Conservation (phyloP, 2,113 vertebrate species). For the Benthochromis sp. region DNA sequence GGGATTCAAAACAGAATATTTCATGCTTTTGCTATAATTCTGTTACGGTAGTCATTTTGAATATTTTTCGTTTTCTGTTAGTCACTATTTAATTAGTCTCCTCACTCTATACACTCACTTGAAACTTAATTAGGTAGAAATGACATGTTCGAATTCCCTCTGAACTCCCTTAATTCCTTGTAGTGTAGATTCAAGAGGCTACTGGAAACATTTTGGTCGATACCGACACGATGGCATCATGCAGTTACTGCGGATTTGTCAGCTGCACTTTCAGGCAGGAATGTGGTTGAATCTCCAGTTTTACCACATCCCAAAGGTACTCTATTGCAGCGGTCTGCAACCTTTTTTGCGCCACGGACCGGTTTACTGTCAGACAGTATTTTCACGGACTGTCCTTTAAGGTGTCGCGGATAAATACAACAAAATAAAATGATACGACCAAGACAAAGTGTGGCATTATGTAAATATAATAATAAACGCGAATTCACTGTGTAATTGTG, state of each 20-base stretch:
- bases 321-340: not conserved
- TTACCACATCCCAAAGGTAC: not conserved
- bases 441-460: not conserved
- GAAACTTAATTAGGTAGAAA: not conserved
- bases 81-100: not conserved
- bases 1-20: not conserved
- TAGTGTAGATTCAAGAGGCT: not conserved
- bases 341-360: accelerated
- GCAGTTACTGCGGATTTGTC: not conserved
- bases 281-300: not conserved
- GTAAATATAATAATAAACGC: not conserved
- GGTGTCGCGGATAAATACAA: not conserved
- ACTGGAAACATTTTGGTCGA: not conserved
- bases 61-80: accelerated
- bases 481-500: not conserved
- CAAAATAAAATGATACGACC: not conserved
- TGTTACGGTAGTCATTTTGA: not conserved
- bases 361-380: not conserved
- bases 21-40: not conserved
- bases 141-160: not conserved
- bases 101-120: not conserved
- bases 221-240: accelerated
- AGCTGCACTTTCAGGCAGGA: not conserved
- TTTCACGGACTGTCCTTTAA: accelerated
- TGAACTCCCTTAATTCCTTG: accelerated